A percentile compares a stretch with the other conserved stretches of the same genome.
Conservation (phyloP, 2,888 invertebrate species). For the Stegophylla sp. region DNA sequence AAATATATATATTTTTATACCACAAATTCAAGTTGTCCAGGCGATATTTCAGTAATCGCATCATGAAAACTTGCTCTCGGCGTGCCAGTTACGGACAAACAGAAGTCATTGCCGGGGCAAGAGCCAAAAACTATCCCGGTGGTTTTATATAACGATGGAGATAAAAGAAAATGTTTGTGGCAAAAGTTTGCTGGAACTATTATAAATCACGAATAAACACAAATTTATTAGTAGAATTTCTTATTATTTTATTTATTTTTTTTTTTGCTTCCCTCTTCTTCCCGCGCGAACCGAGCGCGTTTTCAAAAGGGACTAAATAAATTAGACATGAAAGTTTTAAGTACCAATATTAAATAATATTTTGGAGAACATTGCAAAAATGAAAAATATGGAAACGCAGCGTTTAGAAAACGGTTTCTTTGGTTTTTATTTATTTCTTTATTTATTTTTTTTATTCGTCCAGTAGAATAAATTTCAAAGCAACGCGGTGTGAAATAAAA, state of each 20-base stretch:
- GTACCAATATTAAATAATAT: conserved; percentile 38
- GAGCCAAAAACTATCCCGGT: conserved; percentile 53
- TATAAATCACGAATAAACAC: conserved; percentile 58
- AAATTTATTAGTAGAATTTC: conserved; percentile 52
- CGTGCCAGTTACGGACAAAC: conserved; percentile 55
- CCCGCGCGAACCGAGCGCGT: not conserved
- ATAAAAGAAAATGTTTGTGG: conserved; percentile 58
- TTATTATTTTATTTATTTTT: conserved; percentile 48
- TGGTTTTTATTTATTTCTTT: conserved; percentile 4
- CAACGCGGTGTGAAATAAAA: no score
- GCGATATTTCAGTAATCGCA: conserved; percentile 55
- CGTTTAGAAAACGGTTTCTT: not conserved
- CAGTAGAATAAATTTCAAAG: no score
- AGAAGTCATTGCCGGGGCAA: conserved; percentile 55
- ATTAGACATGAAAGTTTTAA: conserved; percentile 54
- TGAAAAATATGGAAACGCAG: not conserved
- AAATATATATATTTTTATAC: conserved; percentile 7
- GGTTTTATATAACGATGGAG: conserved; percentile 42
- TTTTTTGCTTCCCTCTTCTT: conserved; percentile 13
- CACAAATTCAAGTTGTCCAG: conserved; percentile 42
- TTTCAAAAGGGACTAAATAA: conserved; percentile 42
- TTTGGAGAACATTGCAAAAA: not conserved
- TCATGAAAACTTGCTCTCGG: conserved; percentile 54
- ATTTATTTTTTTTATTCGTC: not conserved
- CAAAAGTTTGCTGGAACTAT: conserved; percentile 51